Conservation (phyloP, 2,888 invertebrate genomes). For the Azorinus chamasolen region DNA sequence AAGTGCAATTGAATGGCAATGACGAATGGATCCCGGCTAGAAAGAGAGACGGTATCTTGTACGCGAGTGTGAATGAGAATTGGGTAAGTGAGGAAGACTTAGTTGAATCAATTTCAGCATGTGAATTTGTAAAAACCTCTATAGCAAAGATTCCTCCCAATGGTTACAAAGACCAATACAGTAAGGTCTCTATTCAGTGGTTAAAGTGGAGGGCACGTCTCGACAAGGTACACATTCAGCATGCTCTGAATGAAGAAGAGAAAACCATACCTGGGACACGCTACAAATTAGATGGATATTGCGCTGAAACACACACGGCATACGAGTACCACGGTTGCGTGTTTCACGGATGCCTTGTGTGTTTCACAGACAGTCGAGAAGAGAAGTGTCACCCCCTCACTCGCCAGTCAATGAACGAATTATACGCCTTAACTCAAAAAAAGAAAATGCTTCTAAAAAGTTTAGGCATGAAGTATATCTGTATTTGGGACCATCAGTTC, state of each 20-base stretch:
- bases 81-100: conserved; percentile 26
- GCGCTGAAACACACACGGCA: conserved; percentile 32
- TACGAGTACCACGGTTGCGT: conserved; percentile 53
- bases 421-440: conserved; percentile 44
- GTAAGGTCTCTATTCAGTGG: conserved; percentile 20
- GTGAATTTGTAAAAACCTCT: conserved; percentile 25
- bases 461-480: conserved; percentile 47
- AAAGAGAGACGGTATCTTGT: conserved; percentile 25
- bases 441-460: conserved; percentile 30
- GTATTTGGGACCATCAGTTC: conserved; percentile 70
- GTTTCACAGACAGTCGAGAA: conserved; percentile 24
- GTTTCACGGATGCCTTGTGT: conserved; percentile 36
- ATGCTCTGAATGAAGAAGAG: conserved; percentile 39
- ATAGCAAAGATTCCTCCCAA: conserved; percentile 48
- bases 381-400: conserved; percentile 16
- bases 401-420: conserved; percentile 35
- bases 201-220: conserved; percentile 12
- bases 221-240: conserved; percentile 10
- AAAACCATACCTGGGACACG: conserved; percentile 27
- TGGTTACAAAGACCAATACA: conserved; percentile 35
- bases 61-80: background rate
- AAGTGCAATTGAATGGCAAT: conserved; percentile 25
- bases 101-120: conserved; percentile 3
- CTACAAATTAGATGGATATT: conserved; percentile 44
- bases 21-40: conserved; percentile 31